Percentiles rank a stretch among this genome's conserved stretches.
Evolutionary conservation across 2,797 vertebrate species (phyloP).

Genomic region (Hydrolagus colliei): DNA sequence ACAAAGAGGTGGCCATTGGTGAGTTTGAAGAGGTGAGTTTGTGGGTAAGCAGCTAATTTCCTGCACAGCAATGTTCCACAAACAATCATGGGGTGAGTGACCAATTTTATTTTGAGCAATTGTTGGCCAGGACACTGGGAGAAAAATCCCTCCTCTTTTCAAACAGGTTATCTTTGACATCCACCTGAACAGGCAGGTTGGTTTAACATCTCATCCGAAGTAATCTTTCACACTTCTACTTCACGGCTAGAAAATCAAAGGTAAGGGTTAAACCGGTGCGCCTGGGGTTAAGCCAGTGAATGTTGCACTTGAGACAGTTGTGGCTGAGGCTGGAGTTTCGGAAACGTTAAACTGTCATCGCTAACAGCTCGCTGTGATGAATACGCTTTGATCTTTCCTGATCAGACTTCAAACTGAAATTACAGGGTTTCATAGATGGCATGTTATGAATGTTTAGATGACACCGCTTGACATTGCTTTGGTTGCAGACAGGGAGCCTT

Average conservation of each 20-base stretch:
- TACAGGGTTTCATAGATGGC: conserved; percentile 8
- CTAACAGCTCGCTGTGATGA: not conserved
- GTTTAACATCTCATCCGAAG: no score
- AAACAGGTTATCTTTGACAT: no score
- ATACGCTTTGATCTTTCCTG: conserved; percentile 13
- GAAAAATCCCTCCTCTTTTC: no score
- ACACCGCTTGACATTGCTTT: conserved; percentile 20
- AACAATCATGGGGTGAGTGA: no score
- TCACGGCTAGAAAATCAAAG: not conserved
- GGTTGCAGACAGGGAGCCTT: not conserved
- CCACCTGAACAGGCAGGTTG: no score
- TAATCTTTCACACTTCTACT: no score
- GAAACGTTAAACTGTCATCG: not conserved
- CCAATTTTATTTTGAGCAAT: no score
- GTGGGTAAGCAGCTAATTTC: no score
- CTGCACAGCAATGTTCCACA: no score
- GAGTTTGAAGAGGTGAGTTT: no score
- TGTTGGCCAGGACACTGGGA: no score
- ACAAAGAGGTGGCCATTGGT: no score
- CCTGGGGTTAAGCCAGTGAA: not conserved
- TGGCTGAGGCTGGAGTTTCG: not conserved
- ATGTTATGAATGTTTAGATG: not conserved
- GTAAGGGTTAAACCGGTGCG: not conserved
- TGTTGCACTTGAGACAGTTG: not conserved
- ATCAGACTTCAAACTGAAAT: conserved; percentile 2